Conservation (phyloP, 2,888 invertebrate genomes). For the Synanthedon tipuliformis region DNA sequence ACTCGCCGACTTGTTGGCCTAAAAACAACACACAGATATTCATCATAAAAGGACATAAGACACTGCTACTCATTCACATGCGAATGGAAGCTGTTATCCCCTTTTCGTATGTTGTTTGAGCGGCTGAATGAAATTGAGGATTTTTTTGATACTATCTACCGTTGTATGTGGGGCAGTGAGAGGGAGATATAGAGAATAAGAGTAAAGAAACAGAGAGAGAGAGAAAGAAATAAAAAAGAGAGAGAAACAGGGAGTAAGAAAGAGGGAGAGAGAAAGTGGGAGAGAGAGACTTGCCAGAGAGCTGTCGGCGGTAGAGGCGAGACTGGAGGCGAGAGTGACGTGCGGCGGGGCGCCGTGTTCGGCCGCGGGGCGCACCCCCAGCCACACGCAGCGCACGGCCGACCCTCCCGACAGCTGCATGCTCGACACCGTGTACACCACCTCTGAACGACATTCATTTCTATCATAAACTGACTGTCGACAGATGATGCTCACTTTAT, state of each 20-base stretch:
- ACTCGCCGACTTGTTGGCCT: slow-evolving; percentile 59
- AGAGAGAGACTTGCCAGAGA: slow-evolving; percentile 22
- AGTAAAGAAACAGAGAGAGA: too few relatives aligned
- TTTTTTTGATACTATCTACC: too few relatives aligned
- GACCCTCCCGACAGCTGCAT: slow-evolving; percentile 60
- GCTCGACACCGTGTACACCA: slow-evolving; percentile 66
- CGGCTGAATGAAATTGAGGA: too few relatives aligned
- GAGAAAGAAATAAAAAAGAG: too few relatives aligned
- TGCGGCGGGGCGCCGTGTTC: slow-evolving; percentile 29
- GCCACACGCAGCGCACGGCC: slow-evolving; percentile 73
- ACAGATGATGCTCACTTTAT: not conserved
- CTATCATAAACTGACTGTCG: not conserved
- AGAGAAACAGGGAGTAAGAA: too few relatives aligned
- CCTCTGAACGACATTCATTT: slow-evolving; percentile 26
- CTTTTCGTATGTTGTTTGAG: too few relatives aligned
- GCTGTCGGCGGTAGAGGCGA: slow-evolving; percentile 60
- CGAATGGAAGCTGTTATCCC: too few relatives aligned
- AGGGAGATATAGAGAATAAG: too few relatives aligned
- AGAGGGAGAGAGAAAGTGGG: too few relatives aligned
- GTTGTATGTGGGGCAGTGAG: too few relatives aligned
- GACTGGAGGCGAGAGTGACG: slow-evolving; percentile 55
- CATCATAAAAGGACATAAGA: not conserved
- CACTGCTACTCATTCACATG: too few relatives aligned
- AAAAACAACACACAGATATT: slow-evolving; percentile 1
- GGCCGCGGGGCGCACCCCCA: slow-evolving; percentile 54